A percentile compares a stretch with the other conserved stretches of the same genome.
Conservation (phyloP, 2,113 vertebrate genomes). For the Manacus vitellinus region DNA sequence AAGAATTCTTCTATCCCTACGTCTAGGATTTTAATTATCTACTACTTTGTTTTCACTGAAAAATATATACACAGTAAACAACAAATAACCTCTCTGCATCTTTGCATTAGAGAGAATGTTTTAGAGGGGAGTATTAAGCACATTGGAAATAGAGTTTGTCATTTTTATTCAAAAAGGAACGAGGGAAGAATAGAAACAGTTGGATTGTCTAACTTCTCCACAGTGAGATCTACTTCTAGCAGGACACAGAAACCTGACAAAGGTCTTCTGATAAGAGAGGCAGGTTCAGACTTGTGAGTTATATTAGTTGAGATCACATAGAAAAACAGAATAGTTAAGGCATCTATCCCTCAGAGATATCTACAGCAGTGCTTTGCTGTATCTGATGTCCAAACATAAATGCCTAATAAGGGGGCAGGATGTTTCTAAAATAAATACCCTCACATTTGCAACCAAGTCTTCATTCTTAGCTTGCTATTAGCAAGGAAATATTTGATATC, state of each 20-base stretch:
- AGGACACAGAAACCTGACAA: background rate
- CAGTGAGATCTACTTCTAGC: background rate
- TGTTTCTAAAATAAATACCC: background rate
- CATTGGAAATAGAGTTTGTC: background rate
- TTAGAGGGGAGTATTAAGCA: background rate
- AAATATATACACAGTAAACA: background rate
- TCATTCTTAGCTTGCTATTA: background rate
- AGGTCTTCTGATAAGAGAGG: background rate
- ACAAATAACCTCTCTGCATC: rapidly evolving
- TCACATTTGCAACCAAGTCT: background rate
- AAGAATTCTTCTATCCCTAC: background rate
- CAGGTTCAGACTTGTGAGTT: background rate
- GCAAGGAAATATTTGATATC: background rate
- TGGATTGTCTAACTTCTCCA: background rate
- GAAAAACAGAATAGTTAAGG: background rate
- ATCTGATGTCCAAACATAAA: background rate
- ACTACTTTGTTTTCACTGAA: background rate
- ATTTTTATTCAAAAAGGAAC: background rate
- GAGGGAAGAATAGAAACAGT: background rate
- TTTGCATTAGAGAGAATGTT: background rate
- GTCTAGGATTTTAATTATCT: background rate
- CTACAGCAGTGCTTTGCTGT: background rate
- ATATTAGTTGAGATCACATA: background rate
- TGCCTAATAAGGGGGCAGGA: background rate
- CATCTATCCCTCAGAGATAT: background rate